phyloP scores from a whole-genome alignment of 2,797 vertebrate species.

The Oryzias sinensis region DNA sequence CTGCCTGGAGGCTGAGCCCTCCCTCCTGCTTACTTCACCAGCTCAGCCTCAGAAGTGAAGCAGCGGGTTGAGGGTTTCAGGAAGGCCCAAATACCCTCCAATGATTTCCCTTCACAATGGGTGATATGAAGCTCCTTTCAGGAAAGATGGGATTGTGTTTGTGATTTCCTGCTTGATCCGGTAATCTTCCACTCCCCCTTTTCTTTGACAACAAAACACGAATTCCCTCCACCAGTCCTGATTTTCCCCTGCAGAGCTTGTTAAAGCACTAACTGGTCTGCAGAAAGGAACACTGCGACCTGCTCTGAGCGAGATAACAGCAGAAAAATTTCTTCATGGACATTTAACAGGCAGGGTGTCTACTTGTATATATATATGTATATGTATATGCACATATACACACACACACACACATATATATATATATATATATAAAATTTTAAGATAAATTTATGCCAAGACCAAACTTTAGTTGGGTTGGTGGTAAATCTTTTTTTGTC shows the following conservation, averaged over 20 bases:
- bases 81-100: slow-evolving; percentile 57
- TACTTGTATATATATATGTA: no score
- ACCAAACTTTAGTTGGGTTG: not conserved
- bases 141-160: slow-evolving; percentile 56
- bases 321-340: not conserved
- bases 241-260: slow-evolving; percentile 11
- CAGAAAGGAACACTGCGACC: slow-evolving; percentile 2
- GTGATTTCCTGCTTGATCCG: slow-evolving; percentile 67
- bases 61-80: slow-evolving; percentile 59
- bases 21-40: slow-evolving; percentile 8
- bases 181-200: slow-evolving; percentile 60
- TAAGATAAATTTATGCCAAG: no score
- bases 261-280: slow-evolving; percentile 41
- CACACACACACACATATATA: no score
- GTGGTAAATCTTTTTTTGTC: not conserved
- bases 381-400: no score
- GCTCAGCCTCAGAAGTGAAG: slow-evolving; percentile 60
- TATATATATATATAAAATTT: no score
- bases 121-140: slow-evolving; percentile 44
- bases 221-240: slow-evolving; percentile 51
- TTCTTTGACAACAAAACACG: slow-evolving; percentile 55
- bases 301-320: slow-evolving; percentile 5
- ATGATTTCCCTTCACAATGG: slow-evolving; percentile 61
- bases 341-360: no score
- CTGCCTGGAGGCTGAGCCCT: slow-evolving; percentile 27